Conservation (phyloP, 1,140 invertebrate species). For the Zaprionus tsacasi region DNA sequence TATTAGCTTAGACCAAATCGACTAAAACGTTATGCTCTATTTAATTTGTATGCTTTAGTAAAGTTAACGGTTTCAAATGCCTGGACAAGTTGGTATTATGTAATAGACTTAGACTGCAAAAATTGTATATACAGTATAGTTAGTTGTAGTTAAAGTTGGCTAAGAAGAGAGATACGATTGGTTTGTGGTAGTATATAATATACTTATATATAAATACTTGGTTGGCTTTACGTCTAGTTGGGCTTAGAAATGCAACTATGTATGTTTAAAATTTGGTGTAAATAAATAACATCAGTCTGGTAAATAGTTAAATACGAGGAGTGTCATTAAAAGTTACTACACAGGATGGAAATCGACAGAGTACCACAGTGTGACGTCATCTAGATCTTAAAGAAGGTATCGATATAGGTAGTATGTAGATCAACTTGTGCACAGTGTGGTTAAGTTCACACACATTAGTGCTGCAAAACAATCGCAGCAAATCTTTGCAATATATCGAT, state of each 20-base stretch:
- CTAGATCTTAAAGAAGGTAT: no score
- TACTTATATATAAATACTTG: slow-evolving; percentile 50
- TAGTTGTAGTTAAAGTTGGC: slow-evolving; percentile 18
- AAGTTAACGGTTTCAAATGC: slow-evolving; percentile 60
- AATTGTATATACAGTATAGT: slow-evolving; percentile 37
- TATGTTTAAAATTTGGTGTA: slow-evolving; percentile 43
- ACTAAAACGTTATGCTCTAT: slow-evolving; percentile 76
- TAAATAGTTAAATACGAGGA: slow-evolving; percentile 50
- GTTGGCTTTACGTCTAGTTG: slow-evolving; percentile 48
- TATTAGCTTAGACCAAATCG: slow-evolving; percentile 78
- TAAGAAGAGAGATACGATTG: slow-evolving; percentile 32
- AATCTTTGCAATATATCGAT: no score
- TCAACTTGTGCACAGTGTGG: neutral
- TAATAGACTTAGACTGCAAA: slow-evolving; percentile 10
- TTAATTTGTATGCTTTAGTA: slow-evolving; percentile 64
- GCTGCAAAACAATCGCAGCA: no score
- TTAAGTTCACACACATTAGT: no score
- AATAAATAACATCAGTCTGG: slow-evolving; percentile 70
- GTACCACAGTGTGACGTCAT: neutral
- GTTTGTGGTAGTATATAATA: slow-evolving; percentile 4
- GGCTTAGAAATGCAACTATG: slow-evolving; percentile 42
- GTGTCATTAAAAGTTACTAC: slow-evolving; percentile 7
- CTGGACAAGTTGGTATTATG: slow-evolving; percentile 63
- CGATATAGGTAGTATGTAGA: neutral
- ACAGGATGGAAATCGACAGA: neutral